A percentile compares a stretch with the other conserved stretches of the same genome.
These are phyloP conservation scores for Hepsetus odoe DNA, from an alignment of 2,113 vertebrate genomes.

Conservation along the genomic window DNA sequence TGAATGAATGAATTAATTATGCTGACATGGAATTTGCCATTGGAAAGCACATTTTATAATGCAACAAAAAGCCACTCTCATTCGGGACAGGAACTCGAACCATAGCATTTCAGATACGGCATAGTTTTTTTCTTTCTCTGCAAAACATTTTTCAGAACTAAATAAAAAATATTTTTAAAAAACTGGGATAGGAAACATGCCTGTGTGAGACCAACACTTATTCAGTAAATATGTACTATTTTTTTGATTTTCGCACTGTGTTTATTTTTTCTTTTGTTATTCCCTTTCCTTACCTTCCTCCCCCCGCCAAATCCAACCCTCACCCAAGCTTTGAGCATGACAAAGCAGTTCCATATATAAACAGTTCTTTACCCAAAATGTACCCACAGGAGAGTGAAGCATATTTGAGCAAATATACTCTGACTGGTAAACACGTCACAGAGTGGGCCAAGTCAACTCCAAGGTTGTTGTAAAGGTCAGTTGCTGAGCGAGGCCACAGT, in stretches of 20 bases:
- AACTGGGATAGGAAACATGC: conserved; percentile 19
- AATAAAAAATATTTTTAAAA: not conserved
- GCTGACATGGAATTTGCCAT: not conserved
- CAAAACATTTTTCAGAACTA: too few species aligned
- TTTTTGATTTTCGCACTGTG: conserved; percentile 9
- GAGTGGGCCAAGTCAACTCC: conserved; percentile 18
- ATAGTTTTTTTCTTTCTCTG: not conserved
- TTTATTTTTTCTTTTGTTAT: not conserved
- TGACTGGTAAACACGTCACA: conserved; percentile 11
- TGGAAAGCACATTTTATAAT: not conserved
- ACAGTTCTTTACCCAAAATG: not conserved
- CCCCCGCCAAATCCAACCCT: not conserved
- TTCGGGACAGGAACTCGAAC: not conserved
- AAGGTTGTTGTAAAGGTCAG: conserved; percentile 40
- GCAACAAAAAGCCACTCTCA: not conserved
- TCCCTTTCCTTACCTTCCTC: not conserved
- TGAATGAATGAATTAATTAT: not conserved
- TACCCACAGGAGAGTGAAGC: conserved; percentile 2
- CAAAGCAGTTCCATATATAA: conserved; percentile 37
- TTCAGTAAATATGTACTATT: not conserved
- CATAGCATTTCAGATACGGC: not conserved
- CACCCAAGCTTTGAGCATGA: conserved; percentile 22
- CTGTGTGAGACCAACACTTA: conserved; percentile 33
- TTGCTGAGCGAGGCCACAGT: not conserved
- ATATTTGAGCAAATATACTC: conserved; percentile 19